Evolutionary conservation across 92 coral and sea anemone species (phyloP), one percentile per base, ranked within the genome.

Genomic region (Actinernus sp.): DNA sequence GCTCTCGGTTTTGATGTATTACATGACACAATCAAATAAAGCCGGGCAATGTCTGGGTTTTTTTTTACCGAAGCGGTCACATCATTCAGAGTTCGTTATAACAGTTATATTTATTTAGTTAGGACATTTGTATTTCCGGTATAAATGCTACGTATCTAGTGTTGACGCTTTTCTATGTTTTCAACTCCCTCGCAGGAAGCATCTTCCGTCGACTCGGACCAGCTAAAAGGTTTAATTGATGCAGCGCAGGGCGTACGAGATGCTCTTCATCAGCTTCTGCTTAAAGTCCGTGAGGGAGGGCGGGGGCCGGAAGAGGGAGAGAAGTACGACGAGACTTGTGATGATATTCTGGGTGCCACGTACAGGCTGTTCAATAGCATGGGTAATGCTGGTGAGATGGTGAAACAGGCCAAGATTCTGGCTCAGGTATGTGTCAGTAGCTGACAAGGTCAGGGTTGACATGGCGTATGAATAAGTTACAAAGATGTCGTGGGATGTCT

Each of bases 301-400:
- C 76, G 83, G 59, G 65, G 66, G 9, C 82, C 83, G 11, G 82
- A 71, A 32, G 84, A 82, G 33, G 88, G 79, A 0, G 98, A 92
- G 61, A 88, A 88, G 32, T 94, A 94, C 53, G 98, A 86, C 45
- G 97, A 85, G 41, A 88, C 97, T 2, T 94, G 98, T 56, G 98
- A 94, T 37, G 81, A 81, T 37, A 94, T 94, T 29, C 83, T 94
- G 0, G 91, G 88, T 40, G 98, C 98, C 13, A 90, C 98, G 5
- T 97, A 94, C 66, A 86, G 98, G 34, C 81, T 94, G 85, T 94
- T 94, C 18, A 94, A 94, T 63, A 94, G 98, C 70, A 94, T 94
- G 98, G 98, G 98, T 0, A 94, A 94, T 53, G 98, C 98, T 56
- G 98, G 98, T 25, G 98, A 94, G 79, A 94, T 94, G 98, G 98